Base-by-base conservation (phyloP, 2,888 invertebrate genomes). In the Gibbula magus region DNA sequence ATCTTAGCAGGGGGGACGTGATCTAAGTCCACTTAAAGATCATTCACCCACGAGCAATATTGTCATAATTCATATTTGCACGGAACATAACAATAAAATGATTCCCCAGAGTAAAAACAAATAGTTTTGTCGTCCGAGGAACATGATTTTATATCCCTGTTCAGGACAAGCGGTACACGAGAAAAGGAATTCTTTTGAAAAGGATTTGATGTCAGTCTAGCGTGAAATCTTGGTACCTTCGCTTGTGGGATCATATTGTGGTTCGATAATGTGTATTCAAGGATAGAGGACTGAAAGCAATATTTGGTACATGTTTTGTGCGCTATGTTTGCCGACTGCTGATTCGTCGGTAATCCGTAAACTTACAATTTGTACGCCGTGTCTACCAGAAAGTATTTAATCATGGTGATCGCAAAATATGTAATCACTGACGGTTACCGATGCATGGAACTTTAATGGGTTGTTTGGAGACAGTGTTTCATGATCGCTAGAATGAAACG, bases 21-120 rank as follows among this genome's bases (percentile, higher is more conserved):
- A 45, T 45, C 45, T 45, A 45, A 45, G 45, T 45, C 45, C 45
- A 45, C 45, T 45, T 45, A 45, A 45, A 10, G 45, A 45, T 10
- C 45, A 8, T 10, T 45, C 45, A 45, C 10, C 5, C 45, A 45
- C 45, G 45, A 45, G 45, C 45, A 61, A 61, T 25, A 61, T 61
- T 61, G 20, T 61, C 61, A 61, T 61, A 61, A 29, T 61, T 61
- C 61, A 61, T 61, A 61, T 61, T 61, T 61, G 61, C 29, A 61
- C 25, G 61, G 29, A 61, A 61, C 45, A 45, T 45, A 45, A 45
- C 45, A 45, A 45, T 45, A 45, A 45, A 45, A 45, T 45, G 45
- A 45, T 45, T 45, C 45, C 13, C 45, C 45, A 45, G 45, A 45
- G 10, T 45, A 45, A 45, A 45, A 45, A 45, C 45, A 45, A 45